Evolutionary conservation across 2,113 vertebrate genomes (phyloP).

Genomic region (Chaetorhynchus papuensis): DNA sequence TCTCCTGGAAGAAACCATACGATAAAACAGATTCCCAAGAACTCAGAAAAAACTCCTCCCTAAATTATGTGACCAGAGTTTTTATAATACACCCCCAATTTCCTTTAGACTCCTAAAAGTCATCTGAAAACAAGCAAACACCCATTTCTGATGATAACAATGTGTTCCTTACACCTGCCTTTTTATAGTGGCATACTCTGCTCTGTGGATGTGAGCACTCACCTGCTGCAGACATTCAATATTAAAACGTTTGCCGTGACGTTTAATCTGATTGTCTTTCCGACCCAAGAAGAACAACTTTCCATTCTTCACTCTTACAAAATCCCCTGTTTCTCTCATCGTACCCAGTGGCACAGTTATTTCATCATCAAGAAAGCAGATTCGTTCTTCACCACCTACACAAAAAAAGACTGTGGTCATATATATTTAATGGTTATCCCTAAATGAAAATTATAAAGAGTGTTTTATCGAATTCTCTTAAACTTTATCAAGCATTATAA

Average conservation of each 20-base stretch:
- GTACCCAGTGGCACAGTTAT: slow-evolving; percentile 68
- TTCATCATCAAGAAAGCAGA: slow-evolving; percentile 89
- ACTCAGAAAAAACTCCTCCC: not conserved
- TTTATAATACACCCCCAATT: not conserved
- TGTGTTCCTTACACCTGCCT: not conserved
- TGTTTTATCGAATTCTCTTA: not conserved
- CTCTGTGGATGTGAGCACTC: not conserved
- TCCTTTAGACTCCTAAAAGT: not conserved
- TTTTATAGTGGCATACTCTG: not conserved
- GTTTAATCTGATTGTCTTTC: slow-evolving; percentile 89
- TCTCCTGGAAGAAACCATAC: not conserved
- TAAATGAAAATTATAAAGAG: not conserved
- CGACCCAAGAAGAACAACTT: slow-evolving; percentile 85
- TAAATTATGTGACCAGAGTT: not conserved
- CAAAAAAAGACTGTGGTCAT: not conserved
- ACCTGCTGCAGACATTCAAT: slow-evolving; percentile 85
- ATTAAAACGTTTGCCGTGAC: slow-evolving; percentile 86
- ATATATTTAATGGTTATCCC: not conserved
- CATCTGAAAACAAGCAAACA: not conserved
- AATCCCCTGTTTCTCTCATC: slow-evolving; percentile 91
- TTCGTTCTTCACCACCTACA: slow-evolving; percentile 84
- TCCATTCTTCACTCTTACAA: slow-evolving; percentile 74
- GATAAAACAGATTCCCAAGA: not conserved
- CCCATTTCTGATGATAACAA: not conserved
- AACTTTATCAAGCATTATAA: not conserved